Base-by-base conservation (phyloP, 2,113 vertebrate species). In the Progne subis region DNA sequence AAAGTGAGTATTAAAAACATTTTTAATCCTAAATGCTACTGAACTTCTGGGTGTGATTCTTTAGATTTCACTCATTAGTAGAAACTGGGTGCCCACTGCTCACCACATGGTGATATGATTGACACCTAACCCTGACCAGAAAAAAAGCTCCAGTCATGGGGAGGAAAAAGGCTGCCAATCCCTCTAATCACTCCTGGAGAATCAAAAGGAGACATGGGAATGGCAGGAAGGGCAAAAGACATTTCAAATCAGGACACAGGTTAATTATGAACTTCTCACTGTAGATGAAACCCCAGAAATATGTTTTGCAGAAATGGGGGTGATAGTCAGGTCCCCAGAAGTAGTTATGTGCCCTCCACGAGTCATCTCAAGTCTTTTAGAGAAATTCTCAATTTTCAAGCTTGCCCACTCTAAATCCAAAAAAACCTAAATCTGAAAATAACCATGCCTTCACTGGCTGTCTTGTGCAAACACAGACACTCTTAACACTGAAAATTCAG, bases 1-100 rank as follows among this genome's bases (percentile, higher is more conserved):
- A 86, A 96, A 90, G 76, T 86, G 29, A 90, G 18, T 80, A 78
- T 43, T 71, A 80, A 88, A 90, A 86, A 61, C 19, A 34, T 88
- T 59, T 57, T 69, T 55, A 19, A 81, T 49, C 26, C 32, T 71
- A 69, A 83, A 65, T 37, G 74, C n/a, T 68, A 52, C 26, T 46
- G 34, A 89, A 57, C 34, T 63, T 65, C 23, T 31, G 59, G 18
- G 46, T 29, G 37, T 18, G 18, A n/a, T 59, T 82, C 60, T 81
- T 70, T 14, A 79, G 44, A 61, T 83, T 79, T 78, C 32, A 43
- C 20, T 92, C 50, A 17, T 75, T 21, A 70, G 31, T 6, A 52
- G 31, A 34, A 92, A 56, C 8, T 34, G 12, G 56, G 60, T 60
- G 49, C 43, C 26, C 67, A 86, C 11, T 8, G 4, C 17, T 65